Base-by-base conservation (phyloP, 1,140 invertebrate genomes). In the Orchesella cincta region DNA sequence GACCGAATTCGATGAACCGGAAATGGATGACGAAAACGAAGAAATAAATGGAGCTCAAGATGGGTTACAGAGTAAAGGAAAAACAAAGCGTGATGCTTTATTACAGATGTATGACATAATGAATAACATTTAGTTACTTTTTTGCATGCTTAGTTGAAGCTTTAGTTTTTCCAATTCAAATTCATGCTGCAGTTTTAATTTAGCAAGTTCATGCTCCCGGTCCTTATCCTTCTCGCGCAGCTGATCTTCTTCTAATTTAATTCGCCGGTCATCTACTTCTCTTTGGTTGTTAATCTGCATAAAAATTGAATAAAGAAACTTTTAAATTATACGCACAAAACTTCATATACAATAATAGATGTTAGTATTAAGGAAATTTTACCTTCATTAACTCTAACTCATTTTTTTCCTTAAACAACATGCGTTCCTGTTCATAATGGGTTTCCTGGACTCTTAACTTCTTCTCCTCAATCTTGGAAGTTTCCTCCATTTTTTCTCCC, bases 21-120 rank as follows among this genome's bases (percentile, higher is more conserved):
- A 14, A 16, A 20, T 14, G 20, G 54, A 76, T 5, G 46, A 54
- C 31, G 74, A 67, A 34, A 29, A 67, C n/a, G 74, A 76, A 26
- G 74, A 76, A 8, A 76, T 52, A 3, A 57, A 18, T n/a, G 23
- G 3, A 18, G 23, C 23, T 57, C 20, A 46, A 46, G 52, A 57
- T 5, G 23, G 14, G 12, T 3, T 14, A 12, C 12, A 14, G 12
- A 57, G 23, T 5, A 57, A 57, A 57, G 52, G 52, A 18, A 3
- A 18, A 3, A 14, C 23, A 14, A 57, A 57, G 23, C 52, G 52
- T 3, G 8, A 57, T 8, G 52, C 52, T 57, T 14, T 57, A 23
- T 57, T 18, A 14, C 8, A 57, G 23, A 57, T 57, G 3, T 57
- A 18, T 26, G 23, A 18, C 5, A n/a, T 3, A 57, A 57, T 57